Evolutionary conservation across 2,888 invertebrate genomes (phyloP).

Genomic region (Nomada fabriciana): DNA sequence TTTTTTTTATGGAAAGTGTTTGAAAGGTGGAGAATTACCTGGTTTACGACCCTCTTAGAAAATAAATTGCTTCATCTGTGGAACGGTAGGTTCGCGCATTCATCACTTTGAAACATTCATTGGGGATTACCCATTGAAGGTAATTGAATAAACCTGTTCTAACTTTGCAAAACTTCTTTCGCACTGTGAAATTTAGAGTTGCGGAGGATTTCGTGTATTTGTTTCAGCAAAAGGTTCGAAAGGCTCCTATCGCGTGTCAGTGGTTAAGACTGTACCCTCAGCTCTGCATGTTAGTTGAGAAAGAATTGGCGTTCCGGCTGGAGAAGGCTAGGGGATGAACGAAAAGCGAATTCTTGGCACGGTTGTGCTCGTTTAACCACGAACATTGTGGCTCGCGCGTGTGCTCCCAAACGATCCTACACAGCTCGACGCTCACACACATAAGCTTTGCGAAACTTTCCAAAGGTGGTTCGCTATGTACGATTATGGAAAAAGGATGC

Average conservation of each 20-base stretch:
- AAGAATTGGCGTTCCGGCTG: slow-evolving; percentile 41
- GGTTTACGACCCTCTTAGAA: background rate
- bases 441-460: slow-evolving; percentile 27
- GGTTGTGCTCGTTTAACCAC: slow-evolving; percentile 36
- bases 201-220: background rate
- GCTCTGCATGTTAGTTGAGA: slow-evolving; percentile 33
- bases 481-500: background rate
- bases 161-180: too few relatives aligned
- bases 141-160: too few relatives aligned
- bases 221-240: slow-evolving; percentile 20
- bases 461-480: slow-evolving; percentile 9
- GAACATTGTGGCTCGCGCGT: slow-evolving; percentile 25
- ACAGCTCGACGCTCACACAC: slow-evolving; percentile 9
- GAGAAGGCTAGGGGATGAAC: slow-evolving; percentile 31
- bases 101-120: background rate
- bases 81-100: background rate
- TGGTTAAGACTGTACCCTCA: slow-evolving; percentile 28
- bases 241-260: slow-evolving; percentile 27
- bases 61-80: background rate
- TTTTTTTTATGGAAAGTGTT: background rate
- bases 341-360: slow-evolving; percentile 59
- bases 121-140: background rate
- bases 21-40: background rate
- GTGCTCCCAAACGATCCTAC: slow-evolving; percentile 26
- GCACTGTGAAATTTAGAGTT: too few relatives aligned